Evolutionary conservation across 1,140 invertebrate genomes (phyloP).

Genomic region (Proctacanthus coquilletti): DNA sequence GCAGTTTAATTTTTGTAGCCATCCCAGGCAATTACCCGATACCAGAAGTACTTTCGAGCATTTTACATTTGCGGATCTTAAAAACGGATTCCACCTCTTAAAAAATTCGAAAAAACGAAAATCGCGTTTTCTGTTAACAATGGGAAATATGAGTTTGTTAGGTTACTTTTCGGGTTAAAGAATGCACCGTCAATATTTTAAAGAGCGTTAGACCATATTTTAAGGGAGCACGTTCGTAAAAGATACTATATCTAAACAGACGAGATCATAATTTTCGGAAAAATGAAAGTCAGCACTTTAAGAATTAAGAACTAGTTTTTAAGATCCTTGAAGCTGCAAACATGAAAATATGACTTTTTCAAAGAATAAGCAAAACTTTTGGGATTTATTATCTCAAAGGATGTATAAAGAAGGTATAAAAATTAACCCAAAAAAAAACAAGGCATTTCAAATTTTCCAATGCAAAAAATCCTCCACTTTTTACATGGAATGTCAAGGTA

Average conservation of each 20-base stretch:
- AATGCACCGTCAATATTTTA: too few species aligned
- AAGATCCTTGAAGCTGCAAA: constrained; percentile 21
- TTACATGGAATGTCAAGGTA: constrained; percentile 5
- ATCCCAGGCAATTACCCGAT: constrained; percentile 32
- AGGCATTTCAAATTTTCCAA: constrained; percentile 8
- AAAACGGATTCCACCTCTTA: constrained; percentile 28
- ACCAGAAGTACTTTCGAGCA: constrained; percentile 27
- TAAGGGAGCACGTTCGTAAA: too few species aligned
- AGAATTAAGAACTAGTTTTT: constrained; percentile 22
- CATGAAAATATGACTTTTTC: constrained; percentile 30
- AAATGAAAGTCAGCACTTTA: constrained; percentile 29
- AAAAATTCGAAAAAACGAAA: not conserved
- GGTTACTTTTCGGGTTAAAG: too few species aligned
- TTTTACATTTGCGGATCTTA: constrained; percentile 10
- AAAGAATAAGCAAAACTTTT: constrained; percentile 10
- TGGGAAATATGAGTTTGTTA: too few species aligned
- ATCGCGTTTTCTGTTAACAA: not conserved
- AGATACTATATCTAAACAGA: constrained; percentile 9
- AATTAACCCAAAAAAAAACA: constrained; percentile 11
- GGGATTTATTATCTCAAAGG: constrained; percentile 4
- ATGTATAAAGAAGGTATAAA: constrained; percentile 8
- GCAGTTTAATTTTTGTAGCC: constrained; percentile 20
- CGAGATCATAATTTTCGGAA: too few species aligned
- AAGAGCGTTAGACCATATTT: too few species aligned
- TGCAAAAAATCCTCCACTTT: constrained; percentile 4